A percentile compares a stretch with the other conserved stretches of the same genome.
Evolutionary conservation across 2,888 invertebrate species (phyloP).

Genomic region (Diarsia mendica): DNA sequence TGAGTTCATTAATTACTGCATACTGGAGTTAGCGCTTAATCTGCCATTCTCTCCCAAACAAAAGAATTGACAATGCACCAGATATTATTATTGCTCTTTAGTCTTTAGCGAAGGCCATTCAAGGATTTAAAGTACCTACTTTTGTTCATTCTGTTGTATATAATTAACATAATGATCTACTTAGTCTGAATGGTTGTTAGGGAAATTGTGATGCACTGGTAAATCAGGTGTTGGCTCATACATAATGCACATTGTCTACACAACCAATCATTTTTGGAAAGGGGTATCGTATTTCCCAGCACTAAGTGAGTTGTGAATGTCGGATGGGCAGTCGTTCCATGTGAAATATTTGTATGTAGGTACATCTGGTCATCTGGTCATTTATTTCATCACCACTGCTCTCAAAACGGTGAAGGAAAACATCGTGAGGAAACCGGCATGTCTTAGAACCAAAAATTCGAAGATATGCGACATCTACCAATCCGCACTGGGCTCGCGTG

Average conservation of each 20-base stretch:
- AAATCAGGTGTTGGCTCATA: not conserved
- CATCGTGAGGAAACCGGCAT: too few species aligned
- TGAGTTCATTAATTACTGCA: slow-evolving; percentile 65
- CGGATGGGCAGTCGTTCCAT: not conserved
- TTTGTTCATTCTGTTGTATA: slow-evolving; percentile 40
- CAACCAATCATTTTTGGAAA: not conserved
- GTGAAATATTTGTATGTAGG: not conserved
- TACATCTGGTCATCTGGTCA: not conserved
- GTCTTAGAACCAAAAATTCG: too few species aligned
- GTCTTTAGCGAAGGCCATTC: slow-evolving; percentile 18
- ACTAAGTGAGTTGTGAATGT: not conserved
- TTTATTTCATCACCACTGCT: too few species aligned
- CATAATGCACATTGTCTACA: not conserved
- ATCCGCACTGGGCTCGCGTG: too few species aligned
- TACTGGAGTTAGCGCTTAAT: slow-evolving; percentile 55
- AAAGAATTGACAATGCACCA: slow-evolving; percentile 63
- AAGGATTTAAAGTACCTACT: slow-evolving; percentile 42
- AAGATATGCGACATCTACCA: too few species aligned
- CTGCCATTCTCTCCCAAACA: slow-evolving; percentile 59
- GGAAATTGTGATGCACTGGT: slow-evolving; percentile 11
- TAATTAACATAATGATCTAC: slow-evolving; percentile 27
- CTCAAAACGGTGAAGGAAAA: too few species aligned
- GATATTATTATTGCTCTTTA: slow-evolving; percentile 59
- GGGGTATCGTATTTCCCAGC: not conserved
- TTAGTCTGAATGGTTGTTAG: slow-evolving; percentile 11